phyloP scores from a whole-genome alignment of 2,888 invertebrate genomes.

The Torymus tubicola region DNA sequence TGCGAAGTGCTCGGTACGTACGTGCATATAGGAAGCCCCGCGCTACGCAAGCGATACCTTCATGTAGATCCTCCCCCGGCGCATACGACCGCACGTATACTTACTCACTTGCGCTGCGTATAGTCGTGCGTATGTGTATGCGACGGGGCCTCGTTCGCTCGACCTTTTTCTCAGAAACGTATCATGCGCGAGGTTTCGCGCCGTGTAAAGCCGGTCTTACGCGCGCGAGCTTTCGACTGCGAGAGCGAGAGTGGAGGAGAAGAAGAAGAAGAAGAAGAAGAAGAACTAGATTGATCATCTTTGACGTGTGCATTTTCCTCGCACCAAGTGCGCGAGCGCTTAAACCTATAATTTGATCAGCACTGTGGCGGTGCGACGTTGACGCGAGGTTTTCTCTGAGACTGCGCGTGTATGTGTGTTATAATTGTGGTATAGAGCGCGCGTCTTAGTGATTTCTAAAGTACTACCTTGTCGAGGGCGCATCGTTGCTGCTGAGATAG shows the following conservation, averaged over 20 bases:
- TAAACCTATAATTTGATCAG: conserved; percentile 35
- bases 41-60: conserved; percentile 21
- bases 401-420: neutral
- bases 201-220: conserved; percentile 25
- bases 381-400: neutral
- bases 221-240: neutral
- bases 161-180: conserved; percentile 35
- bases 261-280: too few species aligned
- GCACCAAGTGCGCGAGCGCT: neutral
- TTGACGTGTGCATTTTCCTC: conserved; percentile 24
- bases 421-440: conserved; percentile 10
- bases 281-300: conserved; percentile 35
- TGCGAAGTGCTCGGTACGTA: neutral
- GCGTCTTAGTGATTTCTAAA: conserved; percentile 9
- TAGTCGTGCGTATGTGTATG: too few species aligned
- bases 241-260: neutral
- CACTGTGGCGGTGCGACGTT: neutral
- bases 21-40: conserved; percentile 21
- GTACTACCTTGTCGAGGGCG: neutral
- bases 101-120: too few species aligned
- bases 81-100: too few species aligned
- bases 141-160: neutral
- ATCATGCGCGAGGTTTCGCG: conserved; percentile 33
- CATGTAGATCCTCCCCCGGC: neutral
- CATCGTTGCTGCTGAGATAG: too few species aligned